Conservation (phyloP, 2,113 vertebrate species). For the Pangasianodon gigas region DNA sequence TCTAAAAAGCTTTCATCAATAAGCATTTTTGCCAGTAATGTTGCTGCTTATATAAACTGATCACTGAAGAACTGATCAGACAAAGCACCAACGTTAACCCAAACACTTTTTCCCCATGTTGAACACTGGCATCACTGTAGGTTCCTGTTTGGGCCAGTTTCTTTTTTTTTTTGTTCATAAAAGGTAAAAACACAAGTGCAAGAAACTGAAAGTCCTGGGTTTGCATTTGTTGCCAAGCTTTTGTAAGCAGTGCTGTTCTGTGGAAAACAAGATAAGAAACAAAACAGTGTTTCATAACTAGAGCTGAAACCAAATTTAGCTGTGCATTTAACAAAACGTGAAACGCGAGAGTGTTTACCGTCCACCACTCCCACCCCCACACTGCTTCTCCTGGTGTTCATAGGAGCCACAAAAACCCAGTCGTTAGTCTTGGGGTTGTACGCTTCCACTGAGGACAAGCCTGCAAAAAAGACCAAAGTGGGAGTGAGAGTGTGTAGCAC, state of each 20-base stretch:
- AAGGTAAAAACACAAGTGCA: not conserved
- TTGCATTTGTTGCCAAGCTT: not conserved
- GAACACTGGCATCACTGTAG: not conserved
- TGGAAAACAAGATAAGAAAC: not conserved
- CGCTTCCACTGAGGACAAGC: constrained; percentile 89
- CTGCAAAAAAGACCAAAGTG: constrained; percentile 60
- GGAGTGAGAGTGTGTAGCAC: not conserved
- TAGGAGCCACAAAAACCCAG: constrained; percentile 90
- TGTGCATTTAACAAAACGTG: not conserved
- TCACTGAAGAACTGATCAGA: not conserved
- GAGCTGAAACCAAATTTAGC: not conserved
- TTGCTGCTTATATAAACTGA: not conserved
- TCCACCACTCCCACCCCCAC: constrained; percentile 94
- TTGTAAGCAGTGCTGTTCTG: not conserved
- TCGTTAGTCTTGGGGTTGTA: constrained; percentile 91
- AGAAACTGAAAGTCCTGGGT: not conserved
- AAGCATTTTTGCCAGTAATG: not conserved
- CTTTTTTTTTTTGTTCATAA: not conserved
- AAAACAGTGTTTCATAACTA: not conserved
- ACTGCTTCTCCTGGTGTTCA: constrained; percentile 96
- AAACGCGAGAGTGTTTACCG: constrained; percentile 73
- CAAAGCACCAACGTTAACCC: not conserved
- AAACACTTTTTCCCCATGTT: too few species aligned
- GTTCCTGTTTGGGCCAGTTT: not conserved
- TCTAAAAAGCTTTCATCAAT: not conserved